These are phyloP conservation scores for Orchesella flavescens DNA, from an alignment of 2,888 invertebrate genomes.

Conservation along the genomic window DNA sequence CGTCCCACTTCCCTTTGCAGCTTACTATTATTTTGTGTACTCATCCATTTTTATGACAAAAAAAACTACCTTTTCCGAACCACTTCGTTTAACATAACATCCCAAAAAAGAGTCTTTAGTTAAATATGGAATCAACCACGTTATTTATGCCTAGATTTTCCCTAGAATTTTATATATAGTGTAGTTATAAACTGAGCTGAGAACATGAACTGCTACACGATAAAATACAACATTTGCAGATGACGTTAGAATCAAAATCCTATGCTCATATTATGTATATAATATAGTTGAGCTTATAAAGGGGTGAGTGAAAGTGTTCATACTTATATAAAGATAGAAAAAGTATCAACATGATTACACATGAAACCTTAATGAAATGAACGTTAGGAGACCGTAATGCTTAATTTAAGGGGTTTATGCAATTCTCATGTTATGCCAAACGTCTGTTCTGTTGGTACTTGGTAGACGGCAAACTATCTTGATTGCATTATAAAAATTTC, in stretches of 20 bases:
- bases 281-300: background rate
- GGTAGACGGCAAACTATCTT: background rate
- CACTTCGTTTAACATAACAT: slow-evolving; percentile 16
- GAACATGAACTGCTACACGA: too few relatives aligned
- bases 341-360: too few relatives aligned
- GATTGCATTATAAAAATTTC: slow-evolving; percentile 4
- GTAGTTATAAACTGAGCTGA: background rate
- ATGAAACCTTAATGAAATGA: too few relatives aligned
- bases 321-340: background rate
- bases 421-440: background rate
- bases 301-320: background rate
- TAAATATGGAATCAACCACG: background rate
- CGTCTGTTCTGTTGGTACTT: background rate
- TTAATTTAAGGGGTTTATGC: background rate
- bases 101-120: background rate
- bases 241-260: too few relatives aligned
- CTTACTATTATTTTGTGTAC: slow-evolving; percentile 17
- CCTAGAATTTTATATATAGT: background rate
- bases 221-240: background rate
- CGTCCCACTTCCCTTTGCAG: background rate
- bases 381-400: background rate
- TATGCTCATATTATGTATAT: too few relatives aligned
- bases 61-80: slow-evolving; percentile 16
- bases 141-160: slow-evolving; percentile 7
- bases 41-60: background rate